Conservation (phyloP, 2,797 vertebrate genomes). For the Coluber constrictor region DNA sequence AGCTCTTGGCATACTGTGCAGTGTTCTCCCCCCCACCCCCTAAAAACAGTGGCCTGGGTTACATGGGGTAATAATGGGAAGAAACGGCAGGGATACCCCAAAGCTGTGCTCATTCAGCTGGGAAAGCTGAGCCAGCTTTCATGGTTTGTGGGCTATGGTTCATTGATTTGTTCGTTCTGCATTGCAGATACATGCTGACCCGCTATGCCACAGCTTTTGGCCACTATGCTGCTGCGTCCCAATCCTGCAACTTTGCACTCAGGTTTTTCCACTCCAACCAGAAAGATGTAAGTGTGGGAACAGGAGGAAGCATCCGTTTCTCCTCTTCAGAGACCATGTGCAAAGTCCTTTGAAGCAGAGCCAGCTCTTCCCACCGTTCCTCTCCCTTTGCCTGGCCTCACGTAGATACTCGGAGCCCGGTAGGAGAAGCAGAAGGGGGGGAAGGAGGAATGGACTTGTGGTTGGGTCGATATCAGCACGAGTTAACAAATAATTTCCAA, state of each 20-base stretch:
- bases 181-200: conserved; percentile 89
- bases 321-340: not conserved
- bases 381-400: not conserved
- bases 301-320: not conserved
- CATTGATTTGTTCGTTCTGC: not conserved
- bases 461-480: not conserved
- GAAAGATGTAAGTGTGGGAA: conserved; percentile 95
- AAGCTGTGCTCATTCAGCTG: not conserved
- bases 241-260: conserved; percentile 97
- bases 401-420: not conserved
- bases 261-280: conserved; percentile 99
- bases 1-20: not conserved
- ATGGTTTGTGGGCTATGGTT: not conserved
- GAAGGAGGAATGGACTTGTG: not conserved
- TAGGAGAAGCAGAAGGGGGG: not conserved
- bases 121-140: not conserved
- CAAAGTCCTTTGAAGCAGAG: not conserved
- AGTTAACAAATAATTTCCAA: not conserved
- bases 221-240: conserved; percentile 93
- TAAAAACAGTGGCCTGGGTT: not conserved
- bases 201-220: conserved; percentile 90
- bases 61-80: too few relatives aligned
- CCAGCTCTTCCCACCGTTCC: not conserved
- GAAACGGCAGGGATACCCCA: not conserved
- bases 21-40: rapidly evolving